Evolutionary conservation across 2,797 vertebrate species (phyloP), one percentile per base, ranked within the genome.

Genomic region (Etheostoma nigrum): DNA sequence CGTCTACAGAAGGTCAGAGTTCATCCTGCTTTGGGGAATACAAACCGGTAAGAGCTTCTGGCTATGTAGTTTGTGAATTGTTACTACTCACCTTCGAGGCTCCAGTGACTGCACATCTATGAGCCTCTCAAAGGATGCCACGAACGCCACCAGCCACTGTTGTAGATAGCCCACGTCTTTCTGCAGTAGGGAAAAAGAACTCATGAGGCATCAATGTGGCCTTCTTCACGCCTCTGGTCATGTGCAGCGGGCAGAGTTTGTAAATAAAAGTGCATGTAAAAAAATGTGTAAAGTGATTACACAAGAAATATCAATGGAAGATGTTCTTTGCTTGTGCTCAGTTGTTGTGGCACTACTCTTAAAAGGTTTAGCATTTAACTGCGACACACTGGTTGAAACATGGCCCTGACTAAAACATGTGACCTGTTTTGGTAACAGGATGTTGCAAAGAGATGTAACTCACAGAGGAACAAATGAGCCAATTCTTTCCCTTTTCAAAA

Each of bases 71-170:
- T 54, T 63, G 54, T 51, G 47, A 77, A 53, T 15, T 49, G 48
- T 13, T 49, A 53, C 73, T 18, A 60, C 95, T 96, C 91, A 99
- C 98, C 97, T 95, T 36, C 96, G 89, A 19, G 97, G 97, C 88
- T 96, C 96, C 94, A 97, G 91, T 0, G 97, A 97, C 42, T 95
- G 93, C 25, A 97, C 95, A 14, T 96, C 90, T 51, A 99, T 96
- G 91, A 96, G 94, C 91, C 95, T 96, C 92, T 99, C 96, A 14
- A 97, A 98, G 87, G 94, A 95, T 0, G 89, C 87, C 88, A 99
- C 98, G 0, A 99, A 99, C 0, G 95, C 94, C 87, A 98, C 96
- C 83, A 99, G 93, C 97, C 97, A 99, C 88, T 97, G 97, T 88
- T 98, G 97, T 92, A 98, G 94, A 91, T 97, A 98, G 19, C 86